These are phyloP conservation scores for Drosophila recens DNA, from an alignment of 2,888 invertebrate species.

Conservation along the genomic window DNA sequence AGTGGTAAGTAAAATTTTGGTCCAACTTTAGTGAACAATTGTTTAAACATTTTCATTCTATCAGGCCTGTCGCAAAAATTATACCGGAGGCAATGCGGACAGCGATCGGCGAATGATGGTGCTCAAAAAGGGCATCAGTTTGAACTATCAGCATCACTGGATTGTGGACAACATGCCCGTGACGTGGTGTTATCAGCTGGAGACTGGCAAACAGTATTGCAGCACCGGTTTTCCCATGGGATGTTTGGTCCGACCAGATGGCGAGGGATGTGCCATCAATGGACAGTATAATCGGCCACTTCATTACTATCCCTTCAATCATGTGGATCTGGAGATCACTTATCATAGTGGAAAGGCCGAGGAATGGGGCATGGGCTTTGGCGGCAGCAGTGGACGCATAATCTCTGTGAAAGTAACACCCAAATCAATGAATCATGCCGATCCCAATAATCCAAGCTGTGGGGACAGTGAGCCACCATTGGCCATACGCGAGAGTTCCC, in stretches of 20 bases:
- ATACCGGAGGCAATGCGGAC: slow-evolving; percentile 88
- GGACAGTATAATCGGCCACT: slow-evolving; percentile 88
- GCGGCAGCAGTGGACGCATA: slow-evolving; percentile 94
- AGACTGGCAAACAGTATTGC: slow-evolving; percentile 93
- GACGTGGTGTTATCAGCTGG: slow-evolving; percentile 95
- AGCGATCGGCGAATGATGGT: slow-evolving; percentile 91
- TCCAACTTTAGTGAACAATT: background rate
- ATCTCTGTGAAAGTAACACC: slow-evolving; percentile 91
- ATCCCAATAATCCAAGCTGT: slow-evolving; percentile 86
- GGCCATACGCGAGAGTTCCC: slow-evolving; percentile 88
- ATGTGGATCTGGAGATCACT: slow-evolving; percentile 96
- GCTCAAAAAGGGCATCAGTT: slow-evolving; percentile 95
- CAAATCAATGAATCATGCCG: slow-evolving; percentile 87
- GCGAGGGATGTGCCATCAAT: slow-evolving; percentile 87
- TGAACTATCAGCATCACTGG: slow-evolving; percentile 99
- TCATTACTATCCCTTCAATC: slow-evolving; percentile 97
- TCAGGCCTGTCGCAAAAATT: slow-evolving; percentile 89
- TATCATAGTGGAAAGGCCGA: slow-evolving; percentile 96
- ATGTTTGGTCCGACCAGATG: slow-evolving; percentile 90
- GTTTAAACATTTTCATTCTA: background rate
- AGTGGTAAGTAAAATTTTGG: slow-evolving; percentile 75
- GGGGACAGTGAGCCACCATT: slow-evolving; percentile 87
- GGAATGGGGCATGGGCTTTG: slow-evolving; percentile 93
- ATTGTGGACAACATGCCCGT: slow-evolving; percentile 99
- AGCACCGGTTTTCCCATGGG: slow-evolving; percentile 99